These are phyloP conservation scores for Sebastes nivosus DNA, from an alignment of 2,797 vertebrate species.

Conservation along the genomic window DNA sequence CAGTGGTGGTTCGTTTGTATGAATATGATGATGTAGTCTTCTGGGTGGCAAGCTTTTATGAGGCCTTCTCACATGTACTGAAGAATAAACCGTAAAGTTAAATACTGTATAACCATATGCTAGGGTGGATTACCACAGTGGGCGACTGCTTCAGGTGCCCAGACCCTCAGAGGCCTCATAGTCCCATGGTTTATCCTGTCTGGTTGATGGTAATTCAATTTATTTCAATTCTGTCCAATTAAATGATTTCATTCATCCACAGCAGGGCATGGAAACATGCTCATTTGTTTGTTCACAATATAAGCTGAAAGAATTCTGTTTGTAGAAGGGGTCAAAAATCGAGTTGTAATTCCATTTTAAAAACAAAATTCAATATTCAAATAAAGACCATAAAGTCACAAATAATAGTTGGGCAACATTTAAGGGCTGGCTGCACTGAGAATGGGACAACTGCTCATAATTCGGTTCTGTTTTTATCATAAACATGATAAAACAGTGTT, in stretches of 20 bases:
- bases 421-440: fast-evolving
- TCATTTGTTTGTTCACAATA: background rate
- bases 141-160: background rate
- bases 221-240: background rate
- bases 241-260: background rate
- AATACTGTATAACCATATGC: background rate
- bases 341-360: background rate
- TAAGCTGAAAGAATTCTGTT: background rate
- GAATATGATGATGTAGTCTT: background rate
- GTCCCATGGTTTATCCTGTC: too few species aligned
- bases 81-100: background rate
- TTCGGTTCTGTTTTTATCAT: too few species aligned
- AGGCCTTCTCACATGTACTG: background rate
- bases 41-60: background rate
- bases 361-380: background rate
- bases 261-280: background rate
- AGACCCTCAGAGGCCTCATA: background rate
- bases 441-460: too few species aligned
- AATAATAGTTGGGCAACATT: background rate
- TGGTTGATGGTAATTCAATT: background rate
- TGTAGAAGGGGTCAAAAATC: background rate
- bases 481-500: too few species aligned
- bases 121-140: background rate
- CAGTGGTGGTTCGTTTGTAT: background rate
- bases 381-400: background rate